phyloP scores from a whole-genome alignment of 1,140 invertebrate species.

The Bombus sibiricus region DNA sequence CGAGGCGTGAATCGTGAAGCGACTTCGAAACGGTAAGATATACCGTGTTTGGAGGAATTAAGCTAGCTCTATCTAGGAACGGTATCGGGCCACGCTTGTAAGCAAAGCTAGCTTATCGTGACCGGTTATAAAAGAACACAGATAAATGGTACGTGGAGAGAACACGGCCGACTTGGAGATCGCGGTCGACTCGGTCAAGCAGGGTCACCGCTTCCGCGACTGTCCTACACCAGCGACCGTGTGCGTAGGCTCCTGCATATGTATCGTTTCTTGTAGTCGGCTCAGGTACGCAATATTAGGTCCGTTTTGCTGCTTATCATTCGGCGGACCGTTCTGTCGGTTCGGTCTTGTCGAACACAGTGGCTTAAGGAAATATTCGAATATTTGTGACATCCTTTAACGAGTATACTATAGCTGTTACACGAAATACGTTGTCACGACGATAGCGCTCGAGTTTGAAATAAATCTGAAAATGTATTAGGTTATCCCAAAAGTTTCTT shows the following conservation, averaged over 20 bases:
- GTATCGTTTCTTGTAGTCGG: background rate
- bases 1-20: background rate
- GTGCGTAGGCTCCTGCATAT: background rate
- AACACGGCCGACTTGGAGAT: conserved; percentile 51
- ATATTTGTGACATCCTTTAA: too few species aligned
- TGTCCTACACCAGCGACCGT: background rate
- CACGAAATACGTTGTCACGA: background rate
- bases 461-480: background rate
- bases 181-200: conserved; percentile 41
- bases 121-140: conserved; percentile 51
- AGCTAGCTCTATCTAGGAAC: background rate
- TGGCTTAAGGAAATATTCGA: background rate
- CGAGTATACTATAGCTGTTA: too few species aligned
- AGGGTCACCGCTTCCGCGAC: conserved; percentile 60
- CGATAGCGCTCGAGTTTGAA: too few species aligned
- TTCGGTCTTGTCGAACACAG: background rate
- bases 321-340: background rate
- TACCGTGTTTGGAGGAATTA: background rate
- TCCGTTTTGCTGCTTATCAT: background rate
- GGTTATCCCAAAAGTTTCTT: too few species aligned
- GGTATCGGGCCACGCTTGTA: background rate
- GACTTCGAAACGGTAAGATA: background rate
- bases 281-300: background rate
- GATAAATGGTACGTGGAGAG: conserved; percentile 48
- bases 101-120: conserved; percentile 41